Evolutionary conservation across 2,113 vertebrate species (phyloP), one percentile per base, ranked within the genome.

Genomic region (Xenus cinereus): DNA sequence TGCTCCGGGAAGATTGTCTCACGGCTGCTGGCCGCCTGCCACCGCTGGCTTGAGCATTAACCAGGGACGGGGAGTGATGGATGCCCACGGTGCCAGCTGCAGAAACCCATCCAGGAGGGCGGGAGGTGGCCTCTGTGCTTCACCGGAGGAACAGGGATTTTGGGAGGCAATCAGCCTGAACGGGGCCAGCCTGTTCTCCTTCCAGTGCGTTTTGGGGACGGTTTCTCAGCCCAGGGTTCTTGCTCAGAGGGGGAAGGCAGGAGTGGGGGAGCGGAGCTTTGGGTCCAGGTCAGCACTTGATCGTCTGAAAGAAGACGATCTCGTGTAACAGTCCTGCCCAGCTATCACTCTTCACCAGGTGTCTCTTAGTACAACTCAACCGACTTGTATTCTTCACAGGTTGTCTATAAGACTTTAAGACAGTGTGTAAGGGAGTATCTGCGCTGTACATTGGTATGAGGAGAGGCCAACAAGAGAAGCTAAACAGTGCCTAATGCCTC

Each of bases 171-270:
- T 5, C 73, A 33, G 60, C 53, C 57, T 6, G 1, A 4, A 2
- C 0, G 4, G 30, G 7, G 23, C 2, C 1, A 64, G 37, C 11
- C 20, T 35, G 54, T 32, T 32, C 41, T 24, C 53, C 43, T 1
- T 7, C 5, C 57, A 7, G 4, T 0, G 7, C 2, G 0, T 7
- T 39, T 1, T n/a, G 18, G 18, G 28, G 33, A 73, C 7, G 2
- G 50, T 1, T 43, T 26, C 53, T 56, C 69, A 66, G 51, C 6
- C 46, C 41, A 1, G 0, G 15, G 27, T 9, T 3, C 48, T 6
- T 24, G n/a, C 24, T 79, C 7, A 0, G 2, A 16, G 39, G 10
- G 8, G 5, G 3, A 21, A 45, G 43, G 9, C 12, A 27, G 72
- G 18, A 28, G 20, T 0, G 5, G 19, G 26, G 62, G 39, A 56